Conservation (phyloP, 1,140 invertebrate species). For the Nixonia krombeini region DNA sequence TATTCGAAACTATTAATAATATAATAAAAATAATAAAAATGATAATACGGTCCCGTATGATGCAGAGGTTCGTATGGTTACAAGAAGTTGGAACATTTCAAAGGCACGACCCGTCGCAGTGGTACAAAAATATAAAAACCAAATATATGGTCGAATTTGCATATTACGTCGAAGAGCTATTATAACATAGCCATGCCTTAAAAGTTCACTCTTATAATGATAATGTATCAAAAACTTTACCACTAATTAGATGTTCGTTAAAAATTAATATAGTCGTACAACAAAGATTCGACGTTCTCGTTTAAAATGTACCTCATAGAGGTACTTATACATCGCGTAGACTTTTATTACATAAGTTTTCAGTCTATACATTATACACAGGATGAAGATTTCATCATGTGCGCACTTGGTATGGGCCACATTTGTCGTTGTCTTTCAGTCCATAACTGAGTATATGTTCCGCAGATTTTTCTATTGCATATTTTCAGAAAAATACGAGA, state of each 20-base stretch:
- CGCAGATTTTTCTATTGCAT: no score
- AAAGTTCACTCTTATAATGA: constrained; percentile 37
- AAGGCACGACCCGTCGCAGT: constrained; percentile 63
- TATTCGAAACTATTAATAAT: no score
- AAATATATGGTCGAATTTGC: constrained; percentile 46
- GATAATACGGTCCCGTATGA: background rate
- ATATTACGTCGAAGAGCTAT: constrained; percentile 48
- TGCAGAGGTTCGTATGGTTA: constrained; percentile 1
- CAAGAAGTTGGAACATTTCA: constrained; percentile 49
- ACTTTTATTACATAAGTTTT: constrained; percentile 23
- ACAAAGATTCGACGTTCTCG: constrained; percentile 30
- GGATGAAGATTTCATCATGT: no score
- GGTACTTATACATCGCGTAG: constrained; percentile 30
- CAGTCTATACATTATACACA: constrained; percentile 39
- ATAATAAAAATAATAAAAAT: background rate
- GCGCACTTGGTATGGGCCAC: no score
- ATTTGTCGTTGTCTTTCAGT: no score
- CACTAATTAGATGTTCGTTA: constrained; percentile 29
- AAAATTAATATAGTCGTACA: constrained; percentile 36
- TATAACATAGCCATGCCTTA: constrained; percentile 50
- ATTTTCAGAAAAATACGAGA: no score
- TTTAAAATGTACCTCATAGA: constrained; percentile 52
- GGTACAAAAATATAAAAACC: constrained; percentile 67
- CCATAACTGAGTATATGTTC: no score
- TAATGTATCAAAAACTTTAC: constrained; percentile 41